phyloP scores from a whole-genome alignment of 2,113 vertebrate genomes.

The Mobula hypostoma region DNA sequence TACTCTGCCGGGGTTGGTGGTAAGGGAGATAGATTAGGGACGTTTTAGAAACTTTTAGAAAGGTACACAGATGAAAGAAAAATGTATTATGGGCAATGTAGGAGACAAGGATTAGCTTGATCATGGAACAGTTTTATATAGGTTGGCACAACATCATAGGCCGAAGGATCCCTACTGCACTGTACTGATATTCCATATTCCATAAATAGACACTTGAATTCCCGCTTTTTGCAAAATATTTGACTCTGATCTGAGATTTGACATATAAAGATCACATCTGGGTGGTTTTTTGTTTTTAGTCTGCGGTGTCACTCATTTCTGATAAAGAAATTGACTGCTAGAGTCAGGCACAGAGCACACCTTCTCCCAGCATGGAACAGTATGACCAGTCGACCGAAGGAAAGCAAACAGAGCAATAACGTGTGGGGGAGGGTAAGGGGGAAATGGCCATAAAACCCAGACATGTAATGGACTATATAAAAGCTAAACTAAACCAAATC shows the following conservation, averaged over 20 bases:
- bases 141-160: too few relatives aligned
- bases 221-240: neutral
- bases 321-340: neutral
- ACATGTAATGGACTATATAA: constrained; percentile 7
- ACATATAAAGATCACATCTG: neutral
- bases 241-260: neutral
- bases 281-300: neutral
- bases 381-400: neutral
- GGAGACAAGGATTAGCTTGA: too few relatives aligned
- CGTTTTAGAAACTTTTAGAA: too few relatives aligned
- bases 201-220: neutral
- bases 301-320: neutral
- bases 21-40: too few relatives aligned
- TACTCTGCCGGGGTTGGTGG: too few relatives aligned
- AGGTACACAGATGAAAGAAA: too few relatives aligned
- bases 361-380: neutral
- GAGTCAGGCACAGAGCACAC: neutral
- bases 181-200: neutral
- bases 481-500: neutral
- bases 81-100: too few relatives aligned
- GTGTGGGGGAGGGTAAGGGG: neutral
- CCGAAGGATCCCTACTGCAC: neutral
- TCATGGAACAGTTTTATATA: too few relatives aligned
- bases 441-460: neutral
- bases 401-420: neutral